Evolutionary conservation across 2,113 vertebrate genomes (phyloP), one percentile per base, ranked within the genome.

Genomic region (Cephalopholis sonnerati): DNA sequence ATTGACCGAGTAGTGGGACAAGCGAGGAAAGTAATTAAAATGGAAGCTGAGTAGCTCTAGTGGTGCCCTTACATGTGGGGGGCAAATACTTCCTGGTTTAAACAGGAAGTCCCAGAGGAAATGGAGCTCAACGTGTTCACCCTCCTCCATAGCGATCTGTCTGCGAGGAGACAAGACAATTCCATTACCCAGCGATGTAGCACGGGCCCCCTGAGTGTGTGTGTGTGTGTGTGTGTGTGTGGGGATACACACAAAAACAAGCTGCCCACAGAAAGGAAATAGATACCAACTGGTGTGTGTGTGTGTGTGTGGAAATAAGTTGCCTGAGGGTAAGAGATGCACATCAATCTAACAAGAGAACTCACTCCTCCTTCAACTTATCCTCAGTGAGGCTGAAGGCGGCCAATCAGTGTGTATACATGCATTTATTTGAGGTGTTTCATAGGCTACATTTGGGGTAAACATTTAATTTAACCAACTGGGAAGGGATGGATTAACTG

Each of bases 151-250:
- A 82, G 86, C 18, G 67, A 89, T 91, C 85, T 84, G 90, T 91
- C 92, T 90, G 91, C 63, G 29, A 85, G 63, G 81, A 90, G 87
- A 92, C 90, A 85, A 91, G 89, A 92, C 89, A 92, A 92, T 92
- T 93, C 88, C 91, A 94, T 94, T 93, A 94, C 65, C 85, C 76
- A 62, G 80, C 54, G 27, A 88, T 92, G 89, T 82, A 91, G 90
- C 87, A 74, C 22, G 55, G 74, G 61, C 89, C 91, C 90, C 91
- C 61, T 53, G 90, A 75, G 89, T 79, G 57, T 61, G 80, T 70
- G 66, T 32, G 11, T 61, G 48, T 82, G 54, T 82, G 75, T 81
- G 41, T 74, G 71, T 27, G 11, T 11, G 32, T n/a, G 54, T 20
- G 54, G 4, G 13, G 51, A 54, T 69, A 81, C 61, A 55, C 76